A percentile compares a stretch with the other conserved stretches of the same genome.
These are phyloP conservation scores for Chelidonichthys spinosus DNA, from an alignment of 2,797 vertebrate species.

Conservation along the genomic window DNA sequence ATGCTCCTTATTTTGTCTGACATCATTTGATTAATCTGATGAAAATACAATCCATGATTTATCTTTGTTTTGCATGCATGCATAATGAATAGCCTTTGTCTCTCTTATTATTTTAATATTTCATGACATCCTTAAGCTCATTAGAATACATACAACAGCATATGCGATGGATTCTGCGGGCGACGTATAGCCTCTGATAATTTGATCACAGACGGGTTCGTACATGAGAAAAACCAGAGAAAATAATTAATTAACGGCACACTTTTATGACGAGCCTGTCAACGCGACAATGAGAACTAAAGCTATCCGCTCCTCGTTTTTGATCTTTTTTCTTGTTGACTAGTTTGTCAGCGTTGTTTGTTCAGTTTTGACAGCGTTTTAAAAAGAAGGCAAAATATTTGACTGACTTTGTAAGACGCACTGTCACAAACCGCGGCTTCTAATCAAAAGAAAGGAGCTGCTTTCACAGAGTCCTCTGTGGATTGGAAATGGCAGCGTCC, in stretches of 20 bases:
- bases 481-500: constrained; percentile 9
- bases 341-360: constrained; percentile 34
- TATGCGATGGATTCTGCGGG: constrained; percentile 8
- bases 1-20: constrained; percentile 24
- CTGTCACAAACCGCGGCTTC: constrained; percentile 13
- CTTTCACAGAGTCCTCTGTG: constrained; percentile 18
- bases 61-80: constrained; percentile 39
- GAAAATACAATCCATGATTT: constrained; percentile 2
- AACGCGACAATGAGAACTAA: neutral
- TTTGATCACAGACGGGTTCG: constrained; percentile 38
- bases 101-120: constrained; percentile 26
- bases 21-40: constrained; percentile 36
- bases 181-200: neutral
- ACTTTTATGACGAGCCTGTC: constrained; percentile 5
- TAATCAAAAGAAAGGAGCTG: constrained; percentile 35
- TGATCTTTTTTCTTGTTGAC: constrained; percentile 25
- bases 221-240: constrained; percentile 12
- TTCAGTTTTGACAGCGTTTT: constrained; percentile 46
- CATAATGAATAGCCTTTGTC: constrained; percentile 12
- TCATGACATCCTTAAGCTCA: constrained; percentile 18
- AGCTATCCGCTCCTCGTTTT: constrained; percentile 5
- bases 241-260: constrained; percentile 37
- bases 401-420: constrained; percentile 5
- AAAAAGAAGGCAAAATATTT: constrained; percentile 20
- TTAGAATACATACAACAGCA: neutral